Evolutionary conservation across 2,888 invertebrate genomes (phyloP), one percentile per base, ranked within the genome.

Genomic region (Pseudococcus jackbeardsleyi): DNA sequence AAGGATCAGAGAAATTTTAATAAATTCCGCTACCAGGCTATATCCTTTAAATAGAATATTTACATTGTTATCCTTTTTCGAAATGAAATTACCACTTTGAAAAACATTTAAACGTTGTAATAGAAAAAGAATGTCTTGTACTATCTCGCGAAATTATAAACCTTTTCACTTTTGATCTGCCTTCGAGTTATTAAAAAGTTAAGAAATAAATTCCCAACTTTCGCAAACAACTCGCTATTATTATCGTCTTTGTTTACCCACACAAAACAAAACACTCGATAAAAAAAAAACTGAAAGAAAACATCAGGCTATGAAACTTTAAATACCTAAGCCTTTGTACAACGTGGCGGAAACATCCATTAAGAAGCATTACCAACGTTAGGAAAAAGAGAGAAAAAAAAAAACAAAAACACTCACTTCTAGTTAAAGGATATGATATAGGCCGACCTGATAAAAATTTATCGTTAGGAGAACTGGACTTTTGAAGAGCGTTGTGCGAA

Each of bases 381-480:
- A 39, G 11, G n/a, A 72, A 5, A 15, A 72, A 72, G 42, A 8
- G 9, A 5, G 7, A 42, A 42, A 42, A 42, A 42, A 42, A 42
- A 42, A 42, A 42, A 42, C 42, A 72, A 72, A 72, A 72, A 54
- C 50, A 88, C 88, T 84, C 84, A 88, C 88, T 88, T 88, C 84
- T 88, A 59, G 22, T 48, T 59, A 50, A 26, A 12, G 84, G 88
- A 88, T 88, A 88, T 84, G 88, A 87, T 77, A 87, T 48, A 33
- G 87, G 77, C 68, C 77, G 87, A 48, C 50, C 77, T 48, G 72
- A 46, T 48, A 33, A 48, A 54, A 87, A 50, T 50, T 87, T 87
- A 87, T 87, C 46, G 68, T 72, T 87, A 22, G n/a, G 9, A 12
- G 77, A 46, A 77, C 54, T 72, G 77, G 77, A 48, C 46, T 79